Evolutionary conservation across 2,888 invertebrate species (phyloP), one percentile per base, ranked within the genome.

Genomic region (Hyposoter dolosus): DNA sequence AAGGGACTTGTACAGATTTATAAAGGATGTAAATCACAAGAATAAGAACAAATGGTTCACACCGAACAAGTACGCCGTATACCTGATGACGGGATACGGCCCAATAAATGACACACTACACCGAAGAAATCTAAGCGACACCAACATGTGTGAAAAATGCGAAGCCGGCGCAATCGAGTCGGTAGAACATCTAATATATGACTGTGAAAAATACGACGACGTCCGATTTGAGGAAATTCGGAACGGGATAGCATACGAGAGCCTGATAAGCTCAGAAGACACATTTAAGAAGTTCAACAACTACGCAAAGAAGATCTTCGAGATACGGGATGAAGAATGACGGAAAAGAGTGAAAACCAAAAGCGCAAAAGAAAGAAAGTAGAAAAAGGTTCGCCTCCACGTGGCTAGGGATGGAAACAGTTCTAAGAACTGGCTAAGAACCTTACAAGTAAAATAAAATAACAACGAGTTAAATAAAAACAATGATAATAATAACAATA

Each of bases 31-130:
- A 0, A 45, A n/a, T 1, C 43, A n/a, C 7, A 43, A 23, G 19
- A 15, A 19, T 0, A 15, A 23, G 15, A 75, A 75, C 9, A 75
- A 23, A 17, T 75, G 75, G 60, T 63, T 75, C 17, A 60, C 9
- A 3, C 56, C 60, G 5, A 75, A 43, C n/a, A 60, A 23, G 91
- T 86, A 6, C 12, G 17, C 63, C 1, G 28, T 28, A 6, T 75
- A 63, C 17, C 23, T 75, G 5, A 10, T 75, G 12, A 75, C 28
- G 9, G 60, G 75, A 15, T 60, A 75, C 15, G 45, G 75, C 12
- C 60, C 60, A 1, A 75, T 75, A 60, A 75, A 60, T 0, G 75
- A 60, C 3, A 28, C 75, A 0, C 15, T 75, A 1, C 7, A 75
- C 0, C 17, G 60, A 12, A 60, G 75, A 3, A 75, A 75, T 17